Evolutionary conservation across 2,888 invertebrate species (phyloP).

Genomic region (Cerceris rybyensis): DNA sequence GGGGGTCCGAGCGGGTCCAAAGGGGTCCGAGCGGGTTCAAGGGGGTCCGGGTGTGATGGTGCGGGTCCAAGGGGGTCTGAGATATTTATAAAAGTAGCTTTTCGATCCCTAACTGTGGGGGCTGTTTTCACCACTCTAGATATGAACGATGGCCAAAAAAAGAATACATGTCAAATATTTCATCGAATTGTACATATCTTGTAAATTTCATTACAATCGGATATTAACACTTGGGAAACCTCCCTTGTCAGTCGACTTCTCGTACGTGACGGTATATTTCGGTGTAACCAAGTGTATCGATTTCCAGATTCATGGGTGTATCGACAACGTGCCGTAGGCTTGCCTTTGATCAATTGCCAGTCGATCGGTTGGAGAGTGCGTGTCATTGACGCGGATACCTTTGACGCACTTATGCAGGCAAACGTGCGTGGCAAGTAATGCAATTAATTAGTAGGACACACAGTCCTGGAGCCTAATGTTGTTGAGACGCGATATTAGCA

Average conservation of each 20-base stretch:
- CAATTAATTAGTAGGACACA: slow-evolving; percentile 56
- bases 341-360: slow-evolving; percentile 62
- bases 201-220: no score
- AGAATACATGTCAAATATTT: no score
- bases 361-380: slow-evolving; percentile 41
- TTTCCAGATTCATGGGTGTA: slow-evolving; percentile 32
- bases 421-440: slow-evolving; percentile 56
- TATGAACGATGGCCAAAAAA: neutral
- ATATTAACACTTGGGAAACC: no score
- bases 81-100: no score
- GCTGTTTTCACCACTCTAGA: no score
- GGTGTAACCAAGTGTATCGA: slow-evolving; percentile 38
- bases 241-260: neutral
- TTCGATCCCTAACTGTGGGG: no score
- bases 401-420: slow-evolving; percentile 56
- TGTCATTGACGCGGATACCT: slow-evolving; percentile 45
- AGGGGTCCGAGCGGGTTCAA: no score
- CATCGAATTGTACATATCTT: no score
- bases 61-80: no score
- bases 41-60: no score
- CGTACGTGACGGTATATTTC: slow-evolving; percentile 15
- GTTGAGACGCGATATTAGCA: neutral
- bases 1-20: no score
- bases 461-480: slow-evolving; percentile 24
- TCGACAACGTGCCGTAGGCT: slow-evolving; percentile 34